Conservation (phyloP, 1,140 invertebrate genomes). For the Anthonomus grandis region DNA sequence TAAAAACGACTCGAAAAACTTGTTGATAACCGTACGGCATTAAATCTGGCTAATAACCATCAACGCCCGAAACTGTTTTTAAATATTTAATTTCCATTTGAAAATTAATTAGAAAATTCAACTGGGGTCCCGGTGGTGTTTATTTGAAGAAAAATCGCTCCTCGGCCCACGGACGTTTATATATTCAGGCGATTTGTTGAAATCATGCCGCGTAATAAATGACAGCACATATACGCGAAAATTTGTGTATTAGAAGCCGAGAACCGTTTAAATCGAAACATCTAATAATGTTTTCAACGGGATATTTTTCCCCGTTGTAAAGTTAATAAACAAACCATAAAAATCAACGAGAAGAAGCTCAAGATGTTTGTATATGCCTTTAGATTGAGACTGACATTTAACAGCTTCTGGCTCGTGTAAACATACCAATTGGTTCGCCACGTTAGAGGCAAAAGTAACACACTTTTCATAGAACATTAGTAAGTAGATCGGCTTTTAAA, state of each 20-base stretch:
- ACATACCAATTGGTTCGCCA: too few species aligned
- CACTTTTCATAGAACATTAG: too few species aligned
- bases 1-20: neutral
- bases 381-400: slow-evolving; percentile 28
- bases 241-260: slow-evolving; percentile 16
- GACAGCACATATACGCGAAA: slow-evolving; percentile 10
- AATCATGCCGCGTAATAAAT: slow-evolving; percentile 19
- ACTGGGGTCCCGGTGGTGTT: slow-evolving; percentile 18
- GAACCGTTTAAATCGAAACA: slow-evolving; percentile 24
- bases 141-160: slow-evolving; percentile 23
- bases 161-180: slow-evolving; percentile 16
- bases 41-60: slow-evolving; percentile 17
- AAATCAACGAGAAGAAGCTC: slow-evolving; percentile 22
- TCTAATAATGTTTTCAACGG: slow-evolving; percentile 29
- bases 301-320: slow-evolving; percentile 22
- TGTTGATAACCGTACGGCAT: slow-evolving; percentile 6
- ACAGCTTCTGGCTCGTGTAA: slow-evolving; percentile 15
- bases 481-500: too few species aligned
- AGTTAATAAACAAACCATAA: slow-evolving; percentile 29
- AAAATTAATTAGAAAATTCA: slow-evolving; percentile 22
- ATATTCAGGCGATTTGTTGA: slow-evolving; percentile 16
- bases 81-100: slow-evolving; percentile 24
- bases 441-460: too few species aligned
- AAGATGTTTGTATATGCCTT: slow-evolving; percentile 29
- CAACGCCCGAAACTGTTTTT: slow-evolving; percentile 13